phyloP scores from a whole-genome alignment of 2,113 vertebrate genomes.

The Coturnix japonica region DNA sequence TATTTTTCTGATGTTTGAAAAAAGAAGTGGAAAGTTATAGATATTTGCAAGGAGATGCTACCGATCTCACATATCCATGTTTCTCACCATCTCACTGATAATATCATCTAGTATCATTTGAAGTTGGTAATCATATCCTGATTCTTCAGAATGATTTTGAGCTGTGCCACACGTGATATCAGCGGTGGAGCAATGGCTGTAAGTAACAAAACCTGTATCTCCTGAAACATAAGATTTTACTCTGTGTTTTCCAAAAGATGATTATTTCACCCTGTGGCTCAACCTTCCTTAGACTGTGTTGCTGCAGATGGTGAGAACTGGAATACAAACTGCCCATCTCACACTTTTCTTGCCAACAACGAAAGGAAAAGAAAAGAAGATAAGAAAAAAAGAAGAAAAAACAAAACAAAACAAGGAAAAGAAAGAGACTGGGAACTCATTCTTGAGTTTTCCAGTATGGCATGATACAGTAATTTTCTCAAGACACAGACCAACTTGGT shows the following conservation, averaged over 20 bases:
- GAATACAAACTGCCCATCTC: not conserved
- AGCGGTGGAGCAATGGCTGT: not conserved
- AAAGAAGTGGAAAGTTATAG: not conserved
- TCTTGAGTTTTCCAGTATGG: not conserved
- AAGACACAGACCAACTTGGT: not conserved
- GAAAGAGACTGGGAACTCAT: not conserved
- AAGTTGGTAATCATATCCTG: not conserved
- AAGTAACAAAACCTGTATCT: not conserved
- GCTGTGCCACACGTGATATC: fast-evolving
- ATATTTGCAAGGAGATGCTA: not conserved
- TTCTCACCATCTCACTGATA: not conserved
- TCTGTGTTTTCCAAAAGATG: not conserved
- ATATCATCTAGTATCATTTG: not conserved
- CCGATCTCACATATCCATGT: not conserved
- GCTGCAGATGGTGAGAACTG: not conserved
- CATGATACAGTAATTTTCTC: not conserved
- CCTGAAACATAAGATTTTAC: not conserved
- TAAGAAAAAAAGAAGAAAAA: not conserved
- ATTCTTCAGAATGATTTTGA: not conserved
- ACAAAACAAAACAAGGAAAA: not conserved
- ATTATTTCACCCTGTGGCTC: not conserved
- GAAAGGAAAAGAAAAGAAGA: not conserved
- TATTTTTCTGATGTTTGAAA: not conserved
- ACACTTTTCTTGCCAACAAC: not conserved
- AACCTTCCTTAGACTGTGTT: not conserved